These are phyloP conservation scores for Zhengitettix transpicula DNA, from an alignment of 2,888 invertebrate genomes.

Conservation along the genomic window DNA sequence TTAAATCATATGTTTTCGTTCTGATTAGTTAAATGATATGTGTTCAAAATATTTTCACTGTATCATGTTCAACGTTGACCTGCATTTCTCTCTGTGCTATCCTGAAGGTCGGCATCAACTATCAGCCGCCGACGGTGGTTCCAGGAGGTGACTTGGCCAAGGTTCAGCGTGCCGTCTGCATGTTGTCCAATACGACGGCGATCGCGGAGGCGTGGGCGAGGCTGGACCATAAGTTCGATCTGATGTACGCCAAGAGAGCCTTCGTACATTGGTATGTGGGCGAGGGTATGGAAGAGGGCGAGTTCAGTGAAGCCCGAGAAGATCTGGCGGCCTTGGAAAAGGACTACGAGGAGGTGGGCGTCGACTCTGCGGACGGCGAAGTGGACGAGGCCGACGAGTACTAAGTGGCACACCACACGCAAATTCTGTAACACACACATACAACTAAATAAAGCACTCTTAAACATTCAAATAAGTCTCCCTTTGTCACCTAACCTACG, in stretches of 20 bases:
- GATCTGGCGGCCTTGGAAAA: constrained; percentile 67
- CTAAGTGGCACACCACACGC: constrained; percentile 1
- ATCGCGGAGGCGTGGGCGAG: constrained; percentile 77
- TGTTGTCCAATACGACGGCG: constrained; percentile 70
- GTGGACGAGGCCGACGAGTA: constrained; percentile 11
- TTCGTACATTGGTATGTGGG: constrained; percentile 50
- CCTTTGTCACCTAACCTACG: too few relatives aligned
- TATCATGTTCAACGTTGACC: too few relatives aligned
- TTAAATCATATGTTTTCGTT: too few relatives aligned
- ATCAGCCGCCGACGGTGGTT: constrained; percentile 54
- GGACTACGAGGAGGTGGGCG: constrained; percentile 63
- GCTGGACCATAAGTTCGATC: constrained; percentile 45
- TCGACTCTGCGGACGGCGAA: constrained; percentile 24
- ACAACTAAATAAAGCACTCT: too few relatives aligned
- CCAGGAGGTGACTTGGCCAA: constrained; percentile 33
- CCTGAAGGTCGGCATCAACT: constrained; percentile 50
- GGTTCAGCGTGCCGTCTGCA: constrained; percentile 41
- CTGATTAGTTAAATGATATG: too few relatives aligned
- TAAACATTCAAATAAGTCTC: too few relatives aligned
- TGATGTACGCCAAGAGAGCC: constrained; percentile 43
- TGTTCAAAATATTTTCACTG: too few relatives aligned
- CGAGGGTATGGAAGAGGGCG: constrained; percentile 33
- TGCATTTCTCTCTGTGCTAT: neutral
- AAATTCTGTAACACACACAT: too few relatives aligned
- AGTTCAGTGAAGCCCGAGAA: constrained; percentile 64